These are phyloP conservation scores for Drosophila setosimentum DNA, from an alignment of 2,888 invertebrate species.

Conservation along the genomic window DNA sequence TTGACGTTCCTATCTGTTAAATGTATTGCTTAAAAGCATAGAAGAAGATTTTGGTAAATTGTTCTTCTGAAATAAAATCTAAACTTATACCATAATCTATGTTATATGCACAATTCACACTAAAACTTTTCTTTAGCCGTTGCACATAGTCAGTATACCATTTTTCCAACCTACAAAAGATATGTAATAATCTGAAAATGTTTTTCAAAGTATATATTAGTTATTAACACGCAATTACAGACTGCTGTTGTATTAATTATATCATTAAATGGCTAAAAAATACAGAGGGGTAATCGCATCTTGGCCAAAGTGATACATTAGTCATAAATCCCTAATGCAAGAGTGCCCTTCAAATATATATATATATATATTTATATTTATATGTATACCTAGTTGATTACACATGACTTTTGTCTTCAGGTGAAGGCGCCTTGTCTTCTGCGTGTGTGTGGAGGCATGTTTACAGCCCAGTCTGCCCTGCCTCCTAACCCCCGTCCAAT, in stretches of 20 bases:
- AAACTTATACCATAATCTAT: neutral
- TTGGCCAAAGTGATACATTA: constrained; percentile 19
- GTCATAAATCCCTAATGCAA: constrained; percentile 18
- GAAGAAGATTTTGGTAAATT: neutral
- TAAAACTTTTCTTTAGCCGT: neutral
- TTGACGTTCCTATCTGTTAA: neutral
- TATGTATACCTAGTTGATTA: constrained; percentile 31
- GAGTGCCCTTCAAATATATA: constrained; percentile 26
- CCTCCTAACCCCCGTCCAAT: neutral
- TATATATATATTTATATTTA: neutral
- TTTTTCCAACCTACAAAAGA: too few relatives aligned
- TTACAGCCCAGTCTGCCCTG: constrained; percentile 23
- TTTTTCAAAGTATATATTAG: neutral
- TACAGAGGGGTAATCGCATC: constrained; percentile 5
- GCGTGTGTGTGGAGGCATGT: constrained; percentile 12
- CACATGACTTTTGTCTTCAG: constrained; percentile 27
- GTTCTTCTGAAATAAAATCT: neutral
- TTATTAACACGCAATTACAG: neutral
- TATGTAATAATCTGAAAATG: neutral
- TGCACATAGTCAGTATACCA: neutral
- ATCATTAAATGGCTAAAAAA: constrained; percentile 3
- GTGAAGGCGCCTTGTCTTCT: neutral
- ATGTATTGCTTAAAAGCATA: neutral
- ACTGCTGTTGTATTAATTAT: neutral
- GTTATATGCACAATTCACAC: neutral